Evolutionary conservation across 37 sponge, comb jelly and placozoan species (phyloP), one percentile per base, ranked within the genome.

Genomic region (Corticium candelabrum): DNA sequence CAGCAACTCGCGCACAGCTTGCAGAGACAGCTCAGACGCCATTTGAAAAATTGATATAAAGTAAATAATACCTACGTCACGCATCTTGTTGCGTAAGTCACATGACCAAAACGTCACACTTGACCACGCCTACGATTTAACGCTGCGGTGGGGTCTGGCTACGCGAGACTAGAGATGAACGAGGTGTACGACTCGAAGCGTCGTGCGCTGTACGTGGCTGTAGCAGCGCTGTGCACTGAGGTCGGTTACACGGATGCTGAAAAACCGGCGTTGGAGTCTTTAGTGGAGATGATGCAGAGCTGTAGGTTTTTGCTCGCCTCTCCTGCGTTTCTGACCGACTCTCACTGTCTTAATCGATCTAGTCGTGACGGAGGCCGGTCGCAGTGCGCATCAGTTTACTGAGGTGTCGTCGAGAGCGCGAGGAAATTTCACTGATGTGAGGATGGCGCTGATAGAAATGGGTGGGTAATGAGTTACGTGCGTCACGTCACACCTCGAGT

Each of bases 181-280:
- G n/a, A n/a, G n/a, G n/a, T n/a, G n/a, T n/a, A n/a, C n/a, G 56
- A 62, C 82, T n/a, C 39, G 87, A 21, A n/a, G n/a, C 76, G 90
- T 35, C 78, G 78, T 41, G 87, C 82, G 15, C 69, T 88, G 0
- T 77, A 82, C 56, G 38, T 74, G 0, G 81, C 89, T 41, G 87
- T 88, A 32, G 84, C 89, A 2, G 89, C 89, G 1, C 80, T 92
- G 37, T 85, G 86, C 36, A 73, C 88, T 39, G 92, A 92, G 76
- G 71, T 77, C 31, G 92, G 92, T 34, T 88, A 71, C 37, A 4
- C 69, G 35, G 27, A 75, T 15, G 82, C 77, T 2, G 85, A 88
- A 7, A 86, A 80, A 40, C 79, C 74, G 21, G 81, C 92, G 0
- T 34, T 92, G 36, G 89, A 80, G 27, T 37, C 77, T 29, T 76